Conservation (phyloP, 1,140 invertebrate species). For the Philotrypesis tridentata region DNA sequence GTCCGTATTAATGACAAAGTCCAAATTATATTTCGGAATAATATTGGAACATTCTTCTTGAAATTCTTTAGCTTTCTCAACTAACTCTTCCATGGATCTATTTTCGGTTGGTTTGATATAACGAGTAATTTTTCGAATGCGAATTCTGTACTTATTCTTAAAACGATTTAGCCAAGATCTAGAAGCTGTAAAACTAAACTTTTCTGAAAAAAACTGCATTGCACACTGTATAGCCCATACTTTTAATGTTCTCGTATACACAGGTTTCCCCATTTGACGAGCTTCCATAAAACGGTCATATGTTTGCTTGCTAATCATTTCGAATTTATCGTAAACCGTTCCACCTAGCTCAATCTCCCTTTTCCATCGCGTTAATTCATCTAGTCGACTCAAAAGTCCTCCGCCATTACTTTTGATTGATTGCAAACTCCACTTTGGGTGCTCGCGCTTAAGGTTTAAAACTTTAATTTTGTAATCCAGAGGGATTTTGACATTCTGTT, state of each 20-base stretch:
- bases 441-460: slow-evolving; percentile 38
- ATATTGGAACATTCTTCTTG: neutral
- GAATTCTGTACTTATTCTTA: too few species aligned
- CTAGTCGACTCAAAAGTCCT: slow-evolving; percentile 33
- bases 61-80: neutral
- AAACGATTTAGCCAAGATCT: slow-evolving; percentile 50
- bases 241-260: slow-evolving; percentile 50
- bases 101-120: slow-evolving; percentile 7
- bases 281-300: slow-evolving; percentile 33
- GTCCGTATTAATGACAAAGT: slow-evolving; percentile 14
- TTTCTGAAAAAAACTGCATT: slow-evolving; percentile 13
- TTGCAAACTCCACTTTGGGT: slow-evolving; percentile 48
- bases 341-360: slow-evolving; percentile 46
- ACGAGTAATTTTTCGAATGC: slow-evolving; percentile 10
- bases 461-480: slow-evolving; percentile 51
- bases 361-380: slow-evolving; percentile 18
- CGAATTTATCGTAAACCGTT: slow-evolving; percentile 48
- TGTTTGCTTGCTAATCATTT: slow-evolving; percentile 43
- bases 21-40: slow-evolving; percentile 15
- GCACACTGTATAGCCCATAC: slow-evolving; percentile 51
- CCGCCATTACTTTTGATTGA: slow-evolving; percentile 39
- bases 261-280: slow-evolving; percentile 38
- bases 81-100: neutral
- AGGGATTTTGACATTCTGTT: slow-evolving; percentile 6
- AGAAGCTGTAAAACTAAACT: slow-evolving; percentile 48